Evolutionary conservation across 30 jellyfish, hydroid and myxozoan genomes (phyloP).

Genomic region (Mastigias papua): DNA sequence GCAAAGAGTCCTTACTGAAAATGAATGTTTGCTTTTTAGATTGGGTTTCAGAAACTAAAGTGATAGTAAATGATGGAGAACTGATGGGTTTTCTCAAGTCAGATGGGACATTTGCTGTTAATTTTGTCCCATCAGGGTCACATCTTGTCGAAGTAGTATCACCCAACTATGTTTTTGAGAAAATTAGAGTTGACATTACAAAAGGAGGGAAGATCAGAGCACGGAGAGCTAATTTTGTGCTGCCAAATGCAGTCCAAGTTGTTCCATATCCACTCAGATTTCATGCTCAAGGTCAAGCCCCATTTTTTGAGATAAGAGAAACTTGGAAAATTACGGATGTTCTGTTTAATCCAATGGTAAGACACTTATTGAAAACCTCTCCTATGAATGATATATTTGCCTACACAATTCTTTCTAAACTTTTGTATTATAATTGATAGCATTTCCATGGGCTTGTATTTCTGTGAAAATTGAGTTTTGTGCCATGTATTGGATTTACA

Average conservation of each 20-base stretch:
- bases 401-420: too few relatives aligned
- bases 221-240: conserved; percentile 82
- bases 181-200: conserved; percentile 87
- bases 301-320: conserved; percentile 91
- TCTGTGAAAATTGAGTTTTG: too few relatives aligned
- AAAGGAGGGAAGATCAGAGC: conserved; percentile 93
- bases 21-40: conserved; percentile 43
- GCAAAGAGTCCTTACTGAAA: not conserved
- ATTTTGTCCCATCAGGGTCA: conserved; percentile 86
- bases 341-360: conserved; percentile 94
- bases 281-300: conserved; percentile 84
- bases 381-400: too few relatives aligned
- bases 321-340: conserved; percentile 90
- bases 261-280: conserved; percentile 89
- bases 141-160: conserved; percentile 88
- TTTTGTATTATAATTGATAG: too few relatives aligned
- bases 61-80: conserved; percentile 86
- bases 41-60: conserved; percentile 83
- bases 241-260: conserved; percentile 90
- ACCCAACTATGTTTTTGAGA: conserved; percentile 83
- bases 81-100: conserved; percentile 81
- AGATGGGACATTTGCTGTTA: conserved; percentile 87
- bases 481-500: too few relatives aligned
- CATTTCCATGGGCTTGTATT: too few relatives aligned
- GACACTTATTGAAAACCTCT: too few relatives aligned